Evolutionary conservation across 2,113 vertebrate species (phyloP).

Genomic region (Barbus barbus): DNA sequence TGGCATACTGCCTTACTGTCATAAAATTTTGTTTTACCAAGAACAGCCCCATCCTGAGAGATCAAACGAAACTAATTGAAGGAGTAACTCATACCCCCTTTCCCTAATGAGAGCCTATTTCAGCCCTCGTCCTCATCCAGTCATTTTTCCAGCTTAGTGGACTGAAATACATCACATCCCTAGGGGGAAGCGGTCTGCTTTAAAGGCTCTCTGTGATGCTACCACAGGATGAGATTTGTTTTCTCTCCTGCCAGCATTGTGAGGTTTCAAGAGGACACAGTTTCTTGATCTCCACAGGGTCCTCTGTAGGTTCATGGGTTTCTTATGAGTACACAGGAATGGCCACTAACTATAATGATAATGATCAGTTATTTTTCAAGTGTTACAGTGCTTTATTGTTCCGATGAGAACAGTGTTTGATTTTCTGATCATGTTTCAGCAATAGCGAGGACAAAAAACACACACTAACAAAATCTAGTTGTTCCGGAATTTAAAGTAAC

Average conservation of each 20-base stretch:
- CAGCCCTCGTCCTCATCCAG: constrained; percentile 31
- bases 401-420: constrained; percentile 2
- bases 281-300: constrained; percentile 45
- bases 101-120: constrained; percentile 8
- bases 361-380: constrained; percentile 28
- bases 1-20: not conserved
- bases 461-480: not conserved
- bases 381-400: constrained; percentile 42
- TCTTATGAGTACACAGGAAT: constrained; percentile 45
- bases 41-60: constrained; percentile 33
- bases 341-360: constrained; percentile 35
- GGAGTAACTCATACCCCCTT: constrained; percentile 21
- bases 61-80: constrained; percentile 47
- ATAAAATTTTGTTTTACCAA: constrained; percentile 6
- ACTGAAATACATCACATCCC: constrained; percentile 44
- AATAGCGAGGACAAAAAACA: not conserved
- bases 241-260: constrained; percentile 46
- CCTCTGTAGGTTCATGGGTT: constrained; percentile 35
- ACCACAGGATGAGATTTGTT: constrained; percentile 44
- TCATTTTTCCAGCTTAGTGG: constrained; percentile 28
- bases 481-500: constrained; percentile 38
- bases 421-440: constrained; percentile 11
- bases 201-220: constrained; percentile 45
- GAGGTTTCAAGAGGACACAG: constrained; percentile 34
- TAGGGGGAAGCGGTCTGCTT: constrained; percentile 25